These are phyloP conservation scores for Opisthocomus hoazin DNA, from an alignment of 2,113 vertebrate genomes.

Conservation along the genomic window DNA sequence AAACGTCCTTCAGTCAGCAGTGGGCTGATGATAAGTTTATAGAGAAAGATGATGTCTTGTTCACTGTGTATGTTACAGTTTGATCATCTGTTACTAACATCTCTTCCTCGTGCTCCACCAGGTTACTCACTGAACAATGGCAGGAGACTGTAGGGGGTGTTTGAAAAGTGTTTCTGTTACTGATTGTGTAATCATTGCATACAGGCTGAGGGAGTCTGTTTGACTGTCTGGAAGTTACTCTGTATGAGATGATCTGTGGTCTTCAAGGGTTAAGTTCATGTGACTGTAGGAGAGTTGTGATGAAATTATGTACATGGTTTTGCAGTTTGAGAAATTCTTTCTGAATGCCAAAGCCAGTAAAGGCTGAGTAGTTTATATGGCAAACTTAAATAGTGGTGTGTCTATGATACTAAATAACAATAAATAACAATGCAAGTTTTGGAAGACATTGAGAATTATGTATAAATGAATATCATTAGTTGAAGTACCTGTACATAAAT, in stretches of 20 bases:
- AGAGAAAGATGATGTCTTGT: not conserved
- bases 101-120: not conserved
- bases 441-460: not conserved
- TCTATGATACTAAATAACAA: not conserved
- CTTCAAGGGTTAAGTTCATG: not conserved
- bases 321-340: not conserved
- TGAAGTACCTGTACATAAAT: not conserved
- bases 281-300: not conserved
- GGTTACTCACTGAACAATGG: not conserved
- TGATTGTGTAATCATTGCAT: not conserved
- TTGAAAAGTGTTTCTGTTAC: not conserved
- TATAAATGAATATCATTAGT: not conserved
- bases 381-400: not conserved
- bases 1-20: not conserved
- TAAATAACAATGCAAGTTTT: not conserved
- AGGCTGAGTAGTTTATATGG: not conserved
- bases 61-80: not conserved
- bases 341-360: not conserved
- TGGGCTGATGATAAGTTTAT: not conserved
- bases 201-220: not conserved
- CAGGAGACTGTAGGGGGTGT: not conserved
- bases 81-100: not conserved
- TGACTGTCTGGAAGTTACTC: not conserved
- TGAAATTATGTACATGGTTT: not conserved
- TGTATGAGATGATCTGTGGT: not conserved